Percentiles rank a stretch among this genome's conserved stretches.
These are phyloP conservation scores for Psophia crepitans DNA, from an alignment of 2,113 vertebrate genomes.

Conservation along the genomic window DNA sequence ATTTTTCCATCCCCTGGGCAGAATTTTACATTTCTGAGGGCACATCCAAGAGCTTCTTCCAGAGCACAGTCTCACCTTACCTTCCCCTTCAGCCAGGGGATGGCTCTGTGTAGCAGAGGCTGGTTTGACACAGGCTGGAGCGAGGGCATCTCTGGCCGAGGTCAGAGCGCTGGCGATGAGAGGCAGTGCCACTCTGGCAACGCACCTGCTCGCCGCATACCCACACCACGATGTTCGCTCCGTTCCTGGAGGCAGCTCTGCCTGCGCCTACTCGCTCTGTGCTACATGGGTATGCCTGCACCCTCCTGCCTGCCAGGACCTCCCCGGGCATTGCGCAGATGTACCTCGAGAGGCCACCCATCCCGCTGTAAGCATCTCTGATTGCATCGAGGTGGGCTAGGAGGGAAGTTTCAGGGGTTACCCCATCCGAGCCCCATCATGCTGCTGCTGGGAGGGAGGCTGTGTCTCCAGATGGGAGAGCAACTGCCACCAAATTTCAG, in stretches of 20 bases:
- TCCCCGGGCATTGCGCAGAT: not conserved
- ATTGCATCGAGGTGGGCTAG: accelerated
- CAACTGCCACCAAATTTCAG: not conserved
- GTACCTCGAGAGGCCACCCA: accelerated
- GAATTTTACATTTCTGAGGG: not conserved
- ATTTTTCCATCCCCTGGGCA: not conserved
- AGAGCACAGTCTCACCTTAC: accelerated
- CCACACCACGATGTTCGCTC: accelerated
- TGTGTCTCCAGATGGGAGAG: not conserved
- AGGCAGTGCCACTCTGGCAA: not conserved
- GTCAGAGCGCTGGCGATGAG: accelerated
- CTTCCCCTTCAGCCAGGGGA: not conserved
- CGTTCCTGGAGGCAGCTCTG: accelerated
- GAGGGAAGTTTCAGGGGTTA: not conserved
- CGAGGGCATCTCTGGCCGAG: not conserved
- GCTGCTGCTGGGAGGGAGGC: not conserved
- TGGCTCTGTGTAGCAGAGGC: accelerated
- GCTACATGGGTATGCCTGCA: accelerated
- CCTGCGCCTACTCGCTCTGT: accelerated
- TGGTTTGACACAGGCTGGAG: not conserved
- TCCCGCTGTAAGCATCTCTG: accelerated
- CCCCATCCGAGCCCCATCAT: accelerated
- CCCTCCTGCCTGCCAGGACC: not conserved
- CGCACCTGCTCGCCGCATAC: accelerated
- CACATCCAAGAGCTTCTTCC: not conserved